These are phyloP conservation scores for Takifugu flavidus DNA, from an alignment of 2,113 vertebrate species.

Conservation along the genomic window DNA sequence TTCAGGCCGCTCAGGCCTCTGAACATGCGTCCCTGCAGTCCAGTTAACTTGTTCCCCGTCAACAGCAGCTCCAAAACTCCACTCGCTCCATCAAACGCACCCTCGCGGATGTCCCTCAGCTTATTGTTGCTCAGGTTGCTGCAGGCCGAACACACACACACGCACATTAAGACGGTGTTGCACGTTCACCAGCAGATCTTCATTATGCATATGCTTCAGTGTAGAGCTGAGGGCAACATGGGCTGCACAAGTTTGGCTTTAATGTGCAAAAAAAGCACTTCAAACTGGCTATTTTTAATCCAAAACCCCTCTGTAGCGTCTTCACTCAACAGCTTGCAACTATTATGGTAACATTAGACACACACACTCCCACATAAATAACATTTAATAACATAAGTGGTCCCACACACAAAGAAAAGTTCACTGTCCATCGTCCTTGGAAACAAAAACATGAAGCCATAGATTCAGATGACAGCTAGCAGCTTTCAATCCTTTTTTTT, in stretches of 20 bases:
- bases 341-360: background rate
- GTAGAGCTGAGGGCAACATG: too few species aligned
- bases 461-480: constrained; percentile 27
- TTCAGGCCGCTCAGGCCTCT: constrained; percentile 85
- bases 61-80: constrained; percentile 88
- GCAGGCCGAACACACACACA: constrained; percentile 11
- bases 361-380: background rate
- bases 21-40: constrained; percentile 86
- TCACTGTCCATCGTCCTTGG: background rate
- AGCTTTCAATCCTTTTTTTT: constrained; percentile 11
- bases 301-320: too few species aligned
- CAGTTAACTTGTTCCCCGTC: constrained; percentile 89
- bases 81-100: constrained; percentile 83
- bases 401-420: background rate
- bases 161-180: background rate
- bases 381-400: constrained; percentile 19
- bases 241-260: too few species aligned
- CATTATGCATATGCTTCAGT: too few species aligned
- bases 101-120: constrained; percentile 91
- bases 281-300: too few species aligned
- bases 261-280: too few species aligned
- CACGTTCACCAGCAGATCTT: too few species aligned
- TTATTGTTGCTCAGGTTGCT: constrained; percentile 97
- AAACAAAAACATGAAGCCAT: background rate
- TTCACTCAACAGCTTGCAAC: too few species aligned